Percentiles rank a stretch among this genome's conserved stretches.
phyloP scores from a whole-genome alignment of 1,140 invertebrate genomes.

The Nomia melanderi region DNA sequence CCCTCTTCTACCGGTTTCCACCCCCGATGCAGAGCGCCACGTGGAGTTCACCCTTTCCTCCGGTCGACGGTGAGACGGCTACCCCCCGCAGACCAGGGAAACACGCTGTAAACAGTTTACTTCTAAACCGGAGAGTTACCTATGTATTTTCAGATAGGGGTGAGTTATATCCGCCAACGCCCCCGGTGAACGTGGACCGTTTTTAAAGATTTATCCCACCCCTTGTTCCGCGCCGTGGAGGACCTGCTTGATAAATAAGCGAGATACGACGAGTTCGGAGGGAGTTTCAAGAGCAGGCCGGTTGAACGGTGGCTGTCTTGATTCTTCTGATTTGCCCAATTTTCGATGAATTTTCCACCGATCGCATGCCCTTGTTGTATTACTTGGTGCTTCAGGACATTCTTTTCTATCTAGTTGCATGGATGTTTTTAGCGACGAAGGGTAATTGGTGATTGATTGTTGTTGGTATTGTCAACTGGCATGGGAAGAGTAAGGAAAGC shows the following conservation, averaged over 20 bases:
- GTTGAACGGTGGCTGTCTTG: constrained; percentile 4
- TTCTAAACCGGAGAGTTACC: constrained; percentile 76
- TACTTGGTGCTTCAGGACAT: too few species aligned
- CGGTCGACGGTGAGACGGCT: constrained; percentile 18
- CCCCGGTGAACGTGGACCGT: constrained; percentile 67
- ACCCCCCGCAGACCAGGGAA: constrained; percentile 50
- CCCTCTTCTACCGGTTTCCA: too few species aligned
- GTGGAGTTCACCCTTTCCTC: constrained; percentile 65
- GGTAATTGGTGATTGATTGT: too few species aligned
- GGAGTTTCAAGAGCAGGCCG: constrained; percentile 2
- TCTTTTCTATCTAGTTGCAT: too few species aligned
- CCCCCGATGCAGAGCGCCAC: constrained; percentile 48
- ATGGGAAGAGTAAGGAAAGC: too few species aligned
- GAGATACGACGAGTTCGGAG: constrained; percentile 34
- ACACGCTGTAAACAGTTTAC: constrained; percentile 76
- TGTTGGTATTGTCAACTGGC: too few species aligned
- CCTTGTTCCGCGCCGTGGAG: constrained; percentile 43
- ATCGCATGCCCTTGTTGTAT: too few species aligned
- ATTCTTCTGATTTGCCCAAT: background rate
- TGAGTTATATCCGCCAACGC: constrained; percentile 73
- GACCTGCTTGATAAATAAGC: constrained; percentile 49
- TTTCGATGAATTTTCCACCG: background rate
- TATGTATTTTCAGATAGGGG: constrained; percentile 79
- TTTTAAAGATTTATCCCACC: constrained; percentile 77
- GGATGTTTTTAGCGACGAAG: too few species aligned